Evolutionary conservation across 92 coral and sea anemone genomes (phyloP), one percentile per base, ranked within the genome.

Genomic region (Ricordea florida): DNA sequence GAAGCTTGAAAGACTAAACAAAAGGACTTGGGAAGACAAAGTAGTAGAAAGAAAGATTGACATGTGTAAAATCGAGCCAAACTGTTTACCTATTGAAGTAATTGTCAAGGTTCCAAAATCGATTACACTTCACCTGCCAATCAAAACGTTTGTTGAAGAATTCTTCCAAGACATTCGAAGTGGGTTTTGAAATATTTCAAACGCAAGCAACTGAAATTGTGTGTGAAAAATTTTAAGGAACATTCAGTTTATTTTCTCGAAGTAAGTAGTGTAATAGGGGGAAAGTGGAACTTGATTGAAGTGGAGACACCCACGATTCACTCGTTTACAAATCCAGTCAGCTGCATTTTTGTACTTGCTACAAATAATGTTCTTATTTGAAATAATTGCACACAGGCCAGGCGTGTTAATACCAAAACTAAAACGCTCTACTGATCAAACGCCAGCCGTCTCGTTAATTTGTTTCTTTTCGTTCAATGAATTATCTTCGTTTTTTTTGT

Each of bases 11-110:
- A 67, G 41, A 50, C 24, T 38, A 73, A 76, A 85, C 85, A 91
- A 78, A 82, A 68, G 60, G 34, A 45, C 83, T 79, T 79, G 71
- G 62, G 72, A 74, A 51, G 81, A 87, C 93, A 83, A 70, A 55
- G 82, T 56, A 45, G 80, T 79, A 75, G 63, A 61, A 67, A 47
- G 84, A 38, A 62, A 65, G 44, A 66, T 55, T 91, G 97, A 83
- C 90, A 91, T 91, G 84, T 87, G 90, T 71, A 91, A 91, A 91
- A 87, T 79, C 87, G 58, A 74, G 55, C 66, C 85, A 57, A 61
- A 60, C 77, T 91, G 81, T 79, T 87, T 91, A 81, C 85, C 84
- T 77, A 66, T 66, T 74, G 71, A 66, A 45, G 58, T 86, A 66
- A 86, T 76, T 87, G 93, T 61, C 79, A 73, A 79, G 70, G 74